Base-by-base conservation (phyloP, 2,797 vertebrate genomes). In the Bovichtus variegatus region DNA sequence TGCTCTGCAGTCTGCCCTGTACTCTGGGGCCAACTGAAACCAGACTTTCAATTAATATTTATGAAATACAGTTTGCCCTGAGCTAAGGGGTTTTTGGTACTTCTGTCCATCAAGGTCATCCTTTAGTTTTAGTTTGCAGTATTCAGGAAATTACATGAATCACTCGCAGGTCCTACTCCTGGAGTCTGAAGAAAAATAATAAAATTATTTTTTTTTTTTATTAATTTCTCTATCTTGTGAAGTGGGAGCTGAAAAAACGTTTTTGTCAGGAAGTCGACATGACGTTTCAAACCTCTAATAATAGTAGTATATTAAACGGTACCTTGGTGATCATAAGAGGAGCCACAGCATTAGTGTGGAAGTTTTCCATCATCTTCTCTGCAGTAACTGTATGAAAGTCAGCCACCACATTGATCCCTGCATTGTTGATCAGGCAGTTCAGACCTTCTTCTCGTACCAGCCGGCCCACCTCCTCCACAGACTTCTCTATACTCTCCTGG, bases 261-360 rank as follows among this genome's bases (percentile, higher is more conserved):
- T 41, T 50, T 10, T 27, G 6, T 59, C 3, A 11, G 3, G n/a
- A 11, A 23, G 12, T 18, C 1, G 2, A 31, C 44, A 63, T 12
- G 11, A 74, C 23, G 25, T 12, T 41, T n/a, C 61, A 11, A 34
- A 29, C 41, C 2, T 7, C 34, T 8, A 9, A 19, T 47, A 9
- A 9, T 6, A 31, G 31, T 38, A 23, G 9, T 5, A 18, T 3
- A 18, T 59, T 40, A 15, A 44, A 31, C 16, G 12, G 67, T 61
- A 95, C 95, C 94, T 96, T 96, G 65, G 94, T 96, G 87, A 96
- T 92, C 95, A 96, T 96, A 31, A 95, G 86, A 23, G 96, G 95
- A 65, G 94, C 94, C 2, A 96, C 94, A 0, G 93, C 80, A 43
- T 95, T 96, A 71, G 94, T 95, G 44, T 94, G 92, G 60, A 95